A percentile compares a stretch with the other conserved stretches of the same genome.
These are phyloP conservation scores for Caenorhabditis sp. DNA, from an alignment of 2,888 invertebrate genomes.

Conservation along the genomic window DNA sequence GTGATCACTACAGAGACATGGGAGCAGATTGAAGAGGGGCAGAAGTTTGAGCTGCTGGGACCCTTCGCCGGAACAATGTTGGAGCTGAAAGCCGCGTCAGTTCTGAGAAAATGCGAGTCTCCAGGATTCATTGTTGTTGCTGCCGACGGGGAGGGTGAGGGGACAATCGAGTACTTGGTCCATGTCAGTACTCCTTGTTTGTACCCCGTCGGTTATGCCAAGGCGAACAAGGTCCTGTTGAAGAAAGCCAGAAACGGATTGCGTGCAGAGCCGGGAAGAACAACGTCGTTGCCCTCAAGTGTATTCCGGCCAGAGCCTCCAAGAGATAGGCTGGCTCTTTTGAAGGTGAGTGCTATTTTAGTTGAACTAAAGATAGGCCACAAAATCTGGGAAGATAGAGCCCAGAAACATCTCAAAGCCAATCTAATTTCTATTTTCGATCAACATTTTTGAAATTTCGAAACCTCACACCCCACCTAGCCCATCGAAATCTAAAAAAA, in stretches of 20 bases:
- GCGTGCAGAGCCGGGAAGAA: not conserved
- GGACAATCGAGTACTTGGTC: not conserved
- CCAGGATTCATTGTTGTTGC: not conserved
- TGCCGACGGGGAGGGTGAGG: not conserved
- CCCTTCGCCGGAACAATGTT: not conserved
- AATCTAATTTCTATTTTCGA: too few species aligned
- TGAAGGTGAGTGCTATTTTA: not conserved
- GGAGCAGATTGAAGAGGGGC: not conserved
- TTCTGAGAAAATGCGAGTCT: not conserved
- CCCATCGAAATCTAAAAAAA: too few species aligned
- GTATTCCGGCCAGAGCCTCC: not conserved
- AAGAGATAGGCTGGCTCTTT: not conserved
- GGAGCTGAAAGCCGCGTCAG: not conserved
- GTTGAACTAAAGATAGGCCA: too few species aligned
- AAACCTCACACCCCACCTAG: too few species aligned
- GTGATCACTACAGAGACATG: not conserved
- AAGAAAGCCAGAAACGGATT: not conserved
- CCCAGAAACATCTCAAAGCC: too few species aligned
- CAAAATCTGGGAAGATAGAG: too few species aligned
- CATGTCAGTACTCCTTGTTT: not conserved
- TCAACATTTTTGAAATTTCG: too few species aligned
- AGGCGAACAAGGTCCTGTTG: not conserved
- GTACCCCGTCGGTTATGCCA: not conserved
- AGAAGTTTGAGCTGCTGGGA: slow-evolving; percentile 2
- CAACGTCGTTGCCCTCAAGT: not conserved